These are phyloP conservation scores for Pelosia muscerda DNA, from an alignment of 2,888 invertebrate species.

Conservation along the genomic window DNA sequence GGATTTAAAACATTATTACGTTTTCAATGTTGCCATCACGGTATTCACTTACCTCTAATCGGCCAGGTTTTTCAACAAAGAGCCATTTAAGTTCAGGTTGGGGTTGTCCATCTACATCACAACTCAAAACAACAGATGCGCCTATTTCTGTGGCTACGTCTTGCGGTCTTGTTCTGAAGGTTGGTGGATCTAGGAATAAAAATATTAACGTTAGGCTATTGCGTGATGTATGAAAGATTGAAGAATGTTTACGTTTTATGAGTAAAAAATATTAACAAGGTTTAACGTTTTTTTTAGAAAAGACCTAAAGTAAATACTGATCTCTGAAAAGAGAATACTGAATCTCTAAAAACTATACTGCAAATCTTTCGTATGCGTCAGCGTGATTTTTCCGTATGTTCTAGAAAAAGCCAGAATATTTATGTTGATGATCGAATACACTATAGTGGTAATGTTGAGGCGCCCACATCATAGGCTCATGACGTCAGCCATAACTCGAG, in stretches of 20 bases:
- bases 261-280: no score
- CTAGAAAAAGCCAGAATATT: slow-evolving; percentile 37
- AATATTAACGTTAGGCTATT: background rate
- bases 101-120: slow-evolving; percentile 97
- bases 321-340: background rate
- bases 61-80: slow-evolving; percentile 90
- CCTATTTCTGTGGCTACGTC: slow-evolving; percentile 94
- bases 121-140: slow-evolving; percentile 91
- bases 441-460: slow-evolving; percentile 30
- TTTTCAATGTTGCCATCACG: slow-evolving; percentile 51
- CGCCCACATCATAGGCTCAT: slow-evolving; percentile 29
- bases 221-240: no score
- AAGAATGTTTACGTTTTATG: no score
- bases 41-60: slow-evolving; percentile 84
- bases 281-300: no score
- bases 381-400: slow-evolving; percentile 12
- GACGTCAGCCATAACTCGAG: slow-evolving; percentile 38
- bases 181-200: slow-evolving; percentile 90
- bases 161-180: slow-evolving; percentile 91
- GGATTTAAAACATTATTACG: background rate
- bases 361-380: slow-evolving; percentile 19
- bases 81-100: slow-evolving; percentile 95
- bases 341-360: slow-evolving; percentile 1
- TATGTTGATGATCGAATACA: slow-evolving; percentile 47
- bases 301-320: no score